Evolutionary conservation across 64 coral and sea anemone genomes (phyloP), one percentile per base, ranked within the genome.

Genomic region (Platygyra sinensis): DNA sequence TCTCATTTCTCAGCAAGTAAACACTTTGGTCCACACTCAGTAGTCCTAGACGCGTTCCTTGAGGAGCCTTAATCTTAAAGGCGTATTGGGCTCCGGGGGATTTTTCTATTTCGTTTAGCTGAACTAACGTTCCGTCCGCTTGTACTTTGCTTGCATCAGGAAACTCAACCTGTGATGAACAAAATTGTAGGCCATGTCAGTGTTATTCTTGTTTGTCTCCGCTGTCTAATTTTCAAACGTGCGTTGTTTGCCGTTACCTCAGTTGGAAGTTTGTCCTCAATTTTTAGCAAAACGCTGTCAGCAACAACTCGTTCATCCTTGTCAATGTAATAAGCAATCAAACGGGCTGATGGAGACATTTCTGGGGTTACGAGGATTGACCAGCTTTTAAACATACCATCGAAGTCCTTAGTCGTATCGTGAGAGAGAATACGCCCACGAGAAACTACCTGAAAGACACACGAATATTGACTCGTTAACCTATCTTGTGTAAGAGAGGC

Each of bases 261-360:
- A 67, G 94, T 95, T 9, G 90, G 90, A 55, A 98, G 83, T 36
- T 67, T 42, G 52, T 98, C 93, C 32, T 95, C 83, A 18, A 98
- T 77, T 52, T 93, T 74, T 46, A 98, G 65, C 5, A 95, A 73
- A 38, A 87, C 87, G 72, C 93, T 98, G 62, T 98, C 96, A 54
- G 84, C 83, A 36, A 98, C 90, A 10, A 95, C 64, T 39, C 87
- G 77, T 27, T 80, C 87, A 77, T 72, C 83, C 2, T 62, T 61
- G 52, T 72, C 61, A 74, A 73, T 62, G 49, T 93, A 98, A 61
- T 93, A 98, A 19, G 63, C 96, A 17, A 98, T 76, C 46, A 98
- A 30, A 32, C 96, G 90, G 5, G 96, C 87, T 42, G 94, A 94
- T 52, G 93, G 93, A 13, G 96, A 98, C 96, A 98, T 98, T 61